Percentiles rank a stretch among this genome's conserved stretches.
phyloP scores from a whole-genome alignment of 1,140 invertebrate genomes.

The Scaptomyza montana region DNA sequence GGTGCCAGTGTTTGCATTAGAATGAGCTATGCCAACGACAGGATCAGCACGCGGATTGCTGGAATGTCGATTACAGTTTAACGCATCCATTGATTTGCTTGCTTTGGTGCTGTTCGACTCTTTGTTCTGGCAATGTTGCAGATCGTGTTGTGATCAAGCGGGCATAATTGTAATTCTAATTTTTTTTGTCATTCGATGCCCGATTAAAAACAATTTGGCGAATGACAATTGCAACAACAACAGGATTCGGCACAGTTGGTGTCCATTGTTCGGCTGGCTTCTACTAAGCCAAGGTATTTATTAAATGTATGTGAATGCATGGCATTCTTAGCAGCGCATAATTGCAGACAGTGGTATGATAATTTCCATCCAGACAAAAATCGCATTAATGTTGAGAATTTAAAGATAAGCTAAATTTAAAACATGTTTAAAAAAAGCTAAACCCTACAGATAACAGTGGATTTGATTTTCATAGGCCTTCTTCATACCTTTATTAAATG shows the following conservation, averaged over 20 bases:
- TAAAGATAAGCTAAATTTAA: conserved; percentile 39
- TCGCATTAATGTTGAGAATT: conserved; percentile 59
- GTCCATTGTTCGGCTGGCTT: conserved; percentile 56
- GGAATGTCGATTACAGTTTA: conserved; percentile 71
- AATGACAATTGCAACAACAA: conserved; percentile 49
- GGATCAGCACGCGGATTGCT: conserved; percentile 1
- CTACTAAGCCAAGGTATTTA: conserved; percentile 21
- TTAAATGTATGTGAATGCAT: conserved; percentile 58
- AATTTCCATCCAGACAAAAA: conserved; percentile 56
- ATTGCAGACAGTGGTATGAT: conserved; percentile 72
- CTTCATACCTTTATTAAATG: too few relatives aligned
- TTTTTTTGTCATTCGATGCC: conserved; percentile 66
- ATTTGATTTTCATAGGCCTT: too few relatives aligned
- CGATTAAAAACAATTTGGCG: conserved; percentile 64
- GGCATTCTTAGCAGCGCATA: conserved; percentile 65
- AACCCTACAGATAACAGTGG: not conserved
- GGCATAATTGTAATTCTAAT: conserved; percentile 65
- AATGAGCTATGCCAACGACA: conserved; percentile 60
- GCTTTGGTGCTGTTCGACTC: conserved; percentile 30
- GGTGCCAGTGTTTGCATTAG: conserved; percentile 74
- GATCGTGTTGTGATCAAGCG: conserved; percentile 67
- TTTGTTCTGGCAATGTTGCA: conserved; percentile 21
- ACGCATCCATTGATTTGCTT: conserved; percentile 59
- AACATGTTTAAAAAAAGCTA: not conserved
- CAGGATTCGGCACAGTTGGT: conserved; percentile 41